Evolutionary conservation across 2,113 vertebrate species (phyloP), one percentile per base, ranked within the genome.

Genomic region (Gallinago undulata): DNA sequence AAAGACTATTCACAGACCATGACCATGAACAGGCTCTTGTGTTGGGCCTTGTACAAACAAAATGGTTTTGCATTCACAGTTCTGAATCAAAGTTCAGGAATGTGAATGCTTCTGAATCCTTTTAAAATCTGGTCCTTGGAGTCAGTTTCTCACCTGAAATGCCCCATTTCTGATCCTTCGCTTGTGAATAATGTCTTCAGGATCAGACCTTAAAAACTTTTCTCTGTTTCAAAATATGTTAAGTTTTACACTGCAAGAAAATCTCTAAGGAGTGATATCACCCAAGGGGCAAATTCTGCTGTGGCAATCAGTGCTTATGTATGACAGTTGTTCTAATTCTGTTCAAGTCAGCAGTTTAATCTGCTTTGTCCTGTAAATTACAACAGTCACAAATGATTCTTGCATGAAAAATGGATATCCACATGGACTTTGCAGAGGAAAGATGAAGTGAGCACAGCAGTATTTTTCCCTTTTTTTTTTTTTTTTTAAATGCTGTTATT

Each of bases 361-460:
- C 63, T 45, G 60, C 79, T 93, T 96, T 77, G 85, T 63, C 72
- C 37, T 75, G 82, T 94, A 87, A 91, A 75, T 78, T 82, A 84
- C 39, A 93, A 89, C 77, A 88, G 48, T 60, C 60, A 84, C 43
- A 93, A 81, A 77, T 89, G 90, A 91, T 78, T 93, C 62, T 92
- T 89, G 47, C 64, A 70, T 50, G 66, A 70, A 87, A 87, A 91
- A 86, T 16, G 22, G 35, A 75, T 73, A 60, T 51, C 35, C 51
- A 31, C 0, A 3, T 47, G 68, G 72, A 80, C 53, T 81, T 64
- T 60, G 19, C 64, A 75, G 48, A 25, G 19, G 56, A 59, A 93
- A 92, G 45, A 50, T 0, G 60, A 66, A 83, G 85, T 1, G 2
- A 60, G 63, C 45, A 45, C 19, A 53, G 73, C 27, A 31, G 31